These are phyloP conservation scores for Phalanger gymnotis DNA, from an alignment of 2,797 vertebrate species.

Conservation along the genomic window DNA sequence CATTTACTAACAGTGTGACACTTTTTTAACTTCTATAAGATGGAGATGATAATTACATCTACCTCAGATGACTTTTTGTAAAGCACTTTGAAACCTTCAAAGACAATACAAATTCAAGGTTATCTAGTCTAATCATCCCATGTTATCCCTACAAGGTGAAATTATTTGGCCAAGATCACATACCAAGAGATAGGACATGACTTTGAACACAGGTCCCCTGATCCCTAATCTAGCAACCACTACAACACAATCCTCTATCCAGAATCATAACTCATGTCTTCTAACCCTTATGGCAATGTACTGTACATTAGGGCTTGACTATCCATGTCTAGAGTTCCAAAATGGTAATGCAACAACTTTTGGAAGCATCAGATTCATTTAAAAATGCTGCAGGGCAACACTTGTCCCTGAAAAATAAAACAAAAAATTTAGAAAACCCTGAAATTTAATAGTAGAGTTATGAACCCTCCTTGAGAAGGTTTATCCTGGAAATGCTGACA, in stretches of 20 bases:
- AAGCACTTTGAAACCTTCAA: neutral
- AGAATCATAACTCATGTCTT: neutral
- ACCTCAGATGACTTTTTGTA: neutral
- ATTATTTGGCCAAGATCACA: neutral
- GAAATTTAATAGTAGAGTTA: slow-evolving; percentile 74
- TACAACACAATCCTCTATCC: neutral
- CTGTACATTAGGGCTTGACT: neutral
- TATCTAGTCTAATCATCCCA: neutral
- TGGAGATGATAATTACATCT: neutral
- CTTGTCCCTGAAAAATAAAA: neutral
- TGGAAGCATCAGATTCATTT: neutral
- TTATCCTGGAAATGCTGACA: slow-evolving; percentile 75
- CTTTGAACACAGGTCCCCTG: neutral
- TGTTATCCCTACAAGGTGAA: neutral
- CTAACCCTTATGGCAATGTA: neutral
- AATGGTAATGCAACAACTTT: neutral
- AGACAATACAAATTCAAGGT: neutral
- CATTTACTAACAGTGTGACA: neutral
- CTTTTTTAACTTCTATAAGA: neutral
- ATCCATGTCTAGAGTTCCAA: neutral
- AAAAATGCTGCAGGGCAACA: neutral
- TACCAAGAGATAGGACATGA: neutral
- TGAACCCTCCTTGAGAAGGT: slow-evolving; percentile 68
- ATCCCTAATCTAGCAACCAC: neutral
- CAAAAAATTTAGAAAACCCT: neutral